Conservation (phyloP, 2,797 vertebrate genomes). For the Helarctos malayanus region DNA sequence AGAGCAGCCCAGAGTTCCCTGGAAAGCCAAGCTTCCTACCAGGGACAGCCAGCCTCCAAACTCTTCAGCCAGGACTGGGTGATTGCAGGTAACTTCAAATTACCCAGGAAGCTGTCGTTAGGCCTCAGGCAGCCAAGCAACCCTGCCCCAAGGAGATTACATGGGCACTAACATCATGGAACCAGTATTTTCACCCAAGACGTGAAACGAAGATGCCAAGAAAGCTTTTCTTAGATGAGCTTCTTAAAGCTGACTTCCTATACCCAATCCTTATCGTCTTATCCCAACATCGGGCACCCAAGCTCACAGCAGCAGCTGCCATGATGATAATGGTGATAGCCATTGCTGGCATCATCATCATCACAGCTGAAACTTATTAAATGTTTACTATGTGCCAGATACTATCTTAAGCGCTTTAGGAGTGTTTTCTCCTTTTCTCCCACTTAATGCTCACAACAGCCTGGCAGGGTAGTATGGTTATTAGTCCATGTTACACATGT, state of each 20-base stretch:
- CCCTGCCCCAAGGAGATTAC: not conserved
- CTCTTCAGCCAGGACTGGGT: not conserved
- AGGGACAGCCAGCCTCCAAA: conserved; percentile 24
- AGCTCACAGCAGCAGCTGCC: not conserved
- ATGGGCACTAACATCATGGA: not conserved
- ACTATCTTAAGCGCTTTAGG: conserved; percentile 10
- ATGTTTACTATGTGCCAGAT: not conserved
- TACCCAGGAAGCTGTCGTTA: not conserved
- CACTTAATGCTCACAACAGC: conserved; percentile 19
- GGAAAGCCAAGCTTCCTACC: conserved; percentile 19
- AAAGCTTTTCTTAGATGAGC: conserved; percentile 18
- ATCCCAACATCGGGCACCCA: not conserved
- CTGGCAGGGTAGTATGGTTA: not conserved
- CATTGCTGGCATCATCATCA: not conserved
- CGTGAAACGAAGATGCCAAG: conserved; percentile 29
- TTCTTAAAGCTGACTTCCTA: conserved; percentile 4
- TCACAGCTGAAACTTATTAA: conserved; percentile 34
- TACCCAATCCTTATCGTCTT: conserved; percentile 26
- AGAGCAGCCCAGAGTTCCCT: not conserved
- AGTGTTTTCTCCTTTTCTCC: conserved; percentile 1
- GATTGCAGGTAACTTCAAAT: conserved; percentile 20
- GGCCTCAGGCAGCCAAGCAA: not conserved
- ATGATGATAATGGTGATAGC: not conserved
- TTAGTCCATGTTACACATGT: conserved; percentile 42
- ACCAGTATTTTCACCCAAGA: conserved; percentile 7